phyloP scores from a whole-genome alignment of 2,888 invertebrate genomes.

The Epistrophella euchroma region DNA sequence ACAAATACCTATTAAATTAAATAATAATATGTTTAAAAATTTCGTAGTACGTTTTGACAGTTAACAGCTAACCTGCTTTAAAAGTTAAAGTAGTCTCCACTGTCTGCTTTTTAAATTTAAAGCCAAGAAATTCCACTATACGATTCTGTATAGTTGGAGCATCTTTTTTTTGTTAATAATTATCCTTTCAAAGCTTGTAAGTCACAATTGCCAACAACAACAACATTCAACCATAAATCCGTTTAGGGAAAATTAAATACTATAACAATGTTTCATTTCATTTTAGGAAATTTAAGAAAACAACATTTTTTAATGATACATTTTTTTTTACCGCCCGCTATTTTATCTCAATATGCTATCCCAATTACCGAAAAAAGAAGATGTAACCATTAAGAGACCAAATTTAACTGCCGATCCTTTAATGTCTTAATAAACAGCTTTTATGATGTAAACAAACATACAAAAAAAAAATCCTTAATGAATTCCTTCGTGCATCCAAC shows the following conservation, averaged over 20 bases:
- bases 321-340: constrained; percentile 32
- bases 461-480: constrained; percentile 19
- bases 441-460: constrained; percentile 20
- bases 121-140: too few relatives aligned
- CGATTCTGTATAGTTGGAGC: too few relatives aligned
- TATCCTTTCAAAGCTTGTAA: neutral
- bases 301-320: too few relatives aligned
- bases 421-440: constrained; percentile 68
- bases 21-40: too few relatives aligned
- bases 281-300: constrained; percentile 1
- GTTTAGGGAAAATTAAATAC: neutral
- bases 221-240: neutral
- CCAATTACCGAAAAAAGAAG: neutral
- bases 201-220: neutral
- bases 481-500: constrained; percentile 15
- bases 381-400: constrained; percentile 3
- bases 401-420: constrained; percentile 31
- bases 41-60: too few relatives aligned
- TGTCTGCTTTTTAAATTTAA: too few relatives aligned
- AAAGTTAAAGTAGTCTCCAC: too few relatives aligned
- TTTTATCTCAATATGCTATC: neutral
- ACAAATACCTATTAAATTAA: too few relatives aligned
- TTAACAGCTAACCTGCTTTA: too few relatives aligned
- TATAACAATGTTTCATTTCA: neutral
- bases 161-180: neutral